phyloP scores from a whole-genome alignment of 2,113 vertebrate species.

The Harpagus bidentatus region DNA sequence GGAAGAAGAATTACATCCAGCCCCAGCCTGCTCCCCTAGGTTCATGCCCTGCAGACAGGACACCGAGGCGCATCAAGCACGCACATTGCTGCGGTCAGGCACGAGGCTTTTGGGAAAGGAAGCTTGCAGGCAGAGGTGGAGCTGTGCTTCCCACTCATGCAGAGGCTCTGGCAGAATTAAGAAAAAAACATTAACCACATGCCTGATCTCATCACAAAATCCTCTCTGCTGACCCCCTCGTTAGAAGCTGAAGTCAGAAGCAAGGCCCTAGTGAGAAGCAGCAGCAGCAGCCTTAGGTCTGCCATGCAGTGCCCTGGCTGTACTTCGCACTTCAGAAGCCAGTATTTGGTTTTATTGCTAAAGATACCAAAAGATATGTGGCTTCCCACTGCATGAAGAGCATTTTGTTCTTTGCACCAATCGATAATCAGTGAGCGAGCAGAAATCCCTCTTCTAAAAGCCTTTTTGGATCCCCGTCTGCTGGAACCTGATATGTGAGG shows the following conservation, averaged over 20 bases:
- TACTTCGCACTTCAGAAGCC: neutral
- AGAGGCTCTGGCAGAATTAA: neutral
- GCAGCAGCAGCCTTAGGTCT: neutral
- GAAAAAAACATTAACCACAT: neutral
- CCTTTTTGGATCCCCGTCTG: neutral
- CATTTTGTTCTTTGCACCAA: neutral
- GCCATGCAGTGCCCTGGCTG: neutral
- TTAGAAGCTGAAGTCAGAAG: neutral
- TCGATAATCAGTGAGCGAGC: neutral
- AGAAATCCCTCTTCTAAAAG: constrained; percentile 9
- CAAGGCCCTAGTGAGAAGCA: neutral
- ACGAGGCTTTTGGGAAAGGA: neutral
- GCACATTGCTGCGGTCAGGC: fast-evolving
- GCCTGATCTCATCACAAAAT: neutral
- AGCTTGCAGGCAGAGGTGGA: neutral
- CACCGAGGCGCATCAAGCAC: neutral
- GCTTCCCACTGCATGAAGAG: neutral
- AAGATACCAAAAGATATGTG: neutral
- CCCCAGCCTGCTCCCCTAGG: neutral
- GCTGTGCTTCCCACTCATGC: neutral
- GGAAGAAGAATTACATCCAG: neutral
- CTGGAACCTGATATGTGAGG: neutral
- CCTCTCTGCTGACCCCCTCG: neutral
- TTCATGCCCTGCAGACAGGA: neutral
- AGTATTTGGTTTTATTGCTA: neutral